phyloP scores from a whole-genome alignment of 2,113 vertebrate genomes.

The Orthochromis indermauri region DNA sequence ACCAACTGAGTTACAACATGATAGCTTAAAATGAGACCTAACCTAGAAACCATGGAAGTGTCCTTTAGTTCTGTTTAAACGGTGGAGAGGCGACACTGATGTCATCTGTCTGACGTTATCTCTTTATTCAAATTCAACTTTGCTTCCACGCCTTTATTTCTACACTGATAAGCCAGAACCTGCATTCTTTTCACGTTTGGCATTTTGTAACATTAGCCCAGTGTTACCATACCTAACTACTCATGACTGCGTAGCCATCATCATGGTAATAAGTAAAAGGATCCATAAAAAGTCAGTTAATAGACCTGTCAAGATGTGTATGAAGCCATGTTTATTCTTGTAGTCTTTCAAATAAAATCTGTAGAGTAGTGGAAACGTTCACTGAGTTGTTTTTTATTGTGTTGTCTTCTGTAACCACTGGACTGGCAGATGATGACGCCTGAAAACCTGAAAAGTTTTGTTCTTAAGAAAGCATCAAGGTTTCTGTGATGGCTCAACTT shows the following conservation, averaged over 20 bases:
- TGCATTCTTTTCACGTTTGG: neutral
- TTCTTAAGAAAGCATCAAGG: neutral
- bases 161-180: neutral
- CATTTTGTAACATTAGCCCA: neutral
- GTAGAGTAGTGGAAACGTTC: neutral
- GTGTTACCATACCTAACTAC: neutral
- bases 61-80: neutral
- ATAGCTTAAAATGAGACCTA: neutral
- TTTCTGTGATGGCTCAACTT: neutral
- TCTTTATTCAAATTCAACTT: neutral
- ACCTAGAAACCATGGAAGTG: neutral
- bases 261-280: neutral
- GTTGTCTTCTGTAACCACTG: neutral
- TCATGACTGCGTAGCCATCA: neutral
- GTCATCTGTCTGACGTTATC: neutral
- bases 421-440: neutral
- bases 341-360: conserved; percentile 28
- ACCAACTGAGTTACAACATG: neutral
- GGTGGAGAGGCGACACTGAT: neutral
- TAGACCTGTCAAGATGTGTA: neutral
- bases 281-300: neutral
- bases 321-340: neutral
- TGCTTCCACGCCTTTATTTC: neutral
- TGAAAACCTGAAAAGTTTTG: neutral
- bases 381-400: neutral